phyloP scores from a whole-genome alignment of 2,797 vertebrate genomes.

The Adrianichthys oophorus region DNA sequence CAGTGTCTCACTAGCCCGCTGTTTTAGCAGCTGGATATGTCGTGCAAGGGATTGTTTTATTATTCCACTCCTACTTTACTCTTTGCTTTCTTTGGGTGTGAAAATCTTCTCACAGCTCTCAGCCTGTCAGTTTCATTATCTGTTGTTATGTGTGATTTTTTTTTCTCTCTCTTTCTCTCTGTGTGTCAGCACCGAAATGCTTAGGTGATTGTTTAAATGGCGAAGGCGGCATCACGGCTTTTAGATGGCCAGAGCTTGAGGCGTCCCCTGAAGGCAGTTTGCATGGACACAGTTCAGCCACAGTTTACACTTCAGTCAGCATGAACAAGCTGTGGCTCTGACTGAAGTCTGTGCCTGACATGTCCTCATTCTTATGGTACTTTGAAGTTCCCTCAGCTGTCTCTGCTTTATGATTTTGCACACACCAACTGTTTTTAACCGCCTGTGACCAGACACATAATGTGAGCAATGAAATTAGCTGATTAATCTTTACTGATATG shows the following conservation, averaged over 20 bases:
- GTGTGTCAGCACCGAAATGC: conserved; percentile 24
- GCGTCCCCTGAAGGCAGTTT: conserved; percentile 51
- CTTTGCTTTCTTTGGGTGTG: conserved; percentile 30
- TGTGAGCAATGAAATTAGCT: conserved; percentile 2
- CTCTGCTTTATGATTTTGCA: conserved; percentile 18
- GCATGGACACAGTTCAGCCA: conserved; percentile 25
- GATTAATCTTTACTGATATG: background rate
- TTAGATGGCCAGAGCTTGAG: conserved; percentile 52
- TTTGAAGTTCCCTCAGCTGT: conserved; percentile 13
- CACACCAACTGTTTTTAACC: conserved; percentile 12
- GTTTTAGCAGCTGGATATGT: conserved; percentile 58
- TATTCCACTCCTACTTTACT: conserved; percentile 47
- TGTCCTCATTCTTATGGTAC: conserved; percentile 21
- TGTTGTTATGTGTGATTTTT: conserved; percentile 12
- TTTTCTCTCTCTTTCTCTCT: background rate
- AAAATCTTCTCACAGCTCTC: conserved; percentile 32
- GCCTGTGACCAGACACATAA: conserved; percentile 15
- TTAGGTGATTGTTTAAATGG: conserved; percentile 30
- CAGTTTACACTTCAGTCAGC: conserved; percentile 31
- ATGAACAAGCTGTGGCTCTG: conserved; percentile 31
- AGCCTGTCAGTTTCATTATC: conserved; percentile 31
- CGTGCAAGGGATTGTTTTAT: conserved; percentile 55
- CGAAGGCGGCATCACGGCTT: conserved; percentile 25
- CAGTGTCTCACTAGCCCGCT: conserved; percentile 49
- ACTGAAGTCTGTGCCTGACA: conserved; percentile 37